phyloP scores from a whole-genome alignment of 2,113 vertebrate genomes.

The Zapus hudsonius region DNA sequence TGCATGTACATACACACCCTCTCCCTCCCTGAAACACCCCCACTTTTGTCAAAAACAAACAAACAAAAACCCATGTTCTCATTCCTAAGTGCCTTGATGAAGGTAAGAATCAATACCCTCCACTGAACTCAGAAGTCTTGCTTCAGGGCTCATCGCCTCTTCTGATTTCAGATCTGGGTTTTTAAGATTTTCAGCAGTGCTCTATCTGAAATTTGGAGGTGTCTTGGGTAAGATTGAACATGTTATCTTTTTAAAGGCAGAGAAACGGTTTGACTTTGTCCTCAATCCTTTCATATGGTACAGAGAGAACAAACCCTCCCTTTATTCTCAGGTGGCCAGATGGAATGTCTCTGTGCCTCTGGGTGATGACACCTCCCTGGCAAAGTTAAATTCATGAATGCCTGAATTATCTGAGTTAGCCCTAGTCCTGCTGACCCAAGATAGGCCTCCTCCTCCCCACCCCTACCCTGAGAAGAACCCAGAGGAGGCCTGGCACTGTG shows the following conservation, averaged over 20 bases:
- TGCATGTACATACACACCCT: no score
- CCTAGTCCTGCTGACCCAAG: neutral
- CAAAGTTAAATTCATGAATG: neutral
- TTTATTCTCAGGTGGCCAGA: neutral
- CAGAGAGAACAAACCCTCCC: neutral
- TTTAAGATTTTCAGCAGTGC: neutral
- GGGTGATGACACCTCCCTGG: neutral
- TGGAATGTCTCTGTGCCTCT: neutral
- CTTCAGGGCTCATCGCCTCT: neutral
- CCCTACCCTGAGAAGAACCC: no score
- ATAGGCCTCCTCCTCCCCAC: neutral
- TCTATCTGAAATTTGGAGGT: neutral
- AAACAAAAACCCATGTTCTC: no score
- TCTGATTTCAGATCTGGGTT: neutral
- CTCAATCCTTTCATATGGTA: neutral
- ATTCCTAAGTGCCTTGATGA: neutral
- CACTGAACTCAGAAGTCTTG: neutral
- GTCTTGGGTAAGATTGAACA: neutral
- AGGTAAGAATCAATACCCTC: neutral
- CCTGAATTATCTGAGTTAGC: neutral
- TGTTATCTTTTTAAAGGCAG: slow-evolving; percentile 34
- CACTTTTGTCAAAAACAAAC: no score
- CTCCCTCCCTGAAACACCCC: no score
- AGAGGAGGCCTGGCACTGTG: neutral
- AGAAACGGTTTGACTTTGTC: neutral